Percentiles rank a stretch among this genome's conserved stretches.
These are phyloP conservation scores for Ophiodon elongatus DNA, from an alignment of 2,113 vertebrate genomes.

Conservation along the genomic window DNA sequence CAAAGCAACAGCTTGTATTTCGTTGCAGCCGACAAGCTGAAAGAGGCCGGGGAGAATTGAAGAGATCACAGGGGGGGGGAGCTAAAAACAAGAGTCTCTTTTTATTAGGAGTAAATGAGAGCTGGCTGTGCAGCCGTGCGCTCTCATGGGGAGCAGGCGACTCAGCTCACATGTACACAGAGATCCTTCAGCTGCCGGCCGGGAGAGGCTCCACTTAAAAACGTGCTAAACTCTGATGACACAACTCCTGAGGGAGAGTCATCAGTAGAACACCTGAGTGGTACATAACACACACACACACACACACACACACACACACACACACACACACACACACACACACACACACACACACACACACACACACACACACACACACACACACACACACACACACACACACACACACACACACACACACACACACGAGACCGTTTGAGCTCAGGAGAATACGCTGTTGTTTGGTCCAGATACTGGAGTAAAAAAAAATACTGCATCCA, in stretches of 20 bases:
- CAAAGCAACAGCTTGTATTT: slow-evolving; percentile 1
- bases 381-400: not conserved
- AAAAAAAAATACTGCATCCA: not conserved
- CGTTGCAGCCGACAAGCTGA: not conserved
- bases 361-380: slow-evolving; percentile 5
- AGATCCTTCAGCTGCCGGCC: not conserved
- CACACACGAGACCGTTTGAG: not conserved
- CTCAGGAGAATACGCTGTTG: not conserved
- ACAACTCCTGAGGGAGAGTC: slow-evolving; percentile 35
- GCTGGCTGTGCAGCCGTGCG: not conserved
- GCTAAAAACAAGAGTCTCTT: slow-evolving; percentile 18
- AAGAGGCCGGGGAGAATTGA: not conserved
- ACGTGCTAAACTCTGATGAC: slow-evolving; percentile 67
- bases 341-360: not conserved
- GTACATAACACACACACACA: slow-evolving; percentile 1
- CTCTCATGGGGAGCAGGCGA: slow-evolving; percentile 4
- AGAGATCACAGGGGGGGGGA: not conserved
- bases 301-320: not conserved
- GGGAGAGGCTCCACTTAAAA: slow-evolving; percentile 68
- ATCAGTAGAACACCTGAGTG: slow-evolving; percentile 35
- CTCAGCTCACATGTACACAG: slow-evolving; percentile 27
- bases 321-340: slow-evolving; percentile 8
- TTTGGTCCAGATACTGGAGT: not conserved
- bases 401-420: slow-evolving; percentile 7
- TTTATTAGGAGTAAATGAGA: slow-evolving; percentile 41